Evolutionary conservation across 2,113 vertebrate genomes (phyloP), one percentile per base, ranked within the genome.

Genomic region (Vombatus ursinus): DNA sequence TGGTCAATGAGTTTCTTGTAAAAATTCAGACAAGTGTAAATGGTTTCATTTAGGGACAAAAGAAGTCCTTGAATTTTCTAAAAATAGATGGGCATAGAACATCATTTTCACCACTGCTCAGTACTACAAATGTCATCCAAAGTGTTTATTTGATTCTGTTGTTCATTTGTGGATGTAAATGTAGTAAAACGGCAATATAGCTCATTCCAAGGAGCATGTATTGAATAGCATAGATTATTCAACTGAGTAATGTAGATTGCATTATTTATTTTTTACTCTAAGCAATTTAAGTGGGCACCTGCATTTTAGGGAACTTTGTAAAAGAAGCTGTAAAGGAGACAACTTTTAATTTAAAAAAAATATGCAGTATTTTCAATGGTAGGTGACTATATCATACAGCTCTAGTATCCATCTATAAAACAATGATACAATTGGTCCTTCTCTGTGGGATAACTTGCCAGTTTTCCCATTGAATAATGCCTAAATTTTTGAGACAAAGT

Each of bases 21-120:
- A 91, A 96, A 96, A 94, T 90, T 91, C 26, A 92, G 53, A 2
- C 90, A 68, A 31, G 6, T 47, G 53, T 95, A 53, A 93, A 1
- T 91, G 50, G 84, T 25, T 22, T 1, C 48, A 91, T 50, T 2
- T 90, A 57, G 23, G 0, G 52, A 44, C 16, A 84, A 84, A 84
- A 84, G n/a, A 84, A 44, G n/a, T 23, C 68, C 68, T 84, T 44
- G 6, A 44, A 54, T 1, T 54, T 95, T 44, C 9, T 91, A 53
- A 93, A 50, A 1, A 90, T 84, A 90, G 91, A 89, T 90, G 8
- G 91, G n/a, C 44, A 9, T 22, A 52, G 23, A 90, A 28, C 8
- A 54, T 1, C 77, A 2, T 57, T 7, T 61, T 84, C 68, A 89
- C 14, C 2, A 90, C 12, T 54, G 26, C 44, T 50, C 90, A 89